A percentile compares a stretch with the other conserved stretches of the same genome.
Evolutionary conservation across 2,797 vertebrate genomes (phyloP).

Genomic region (Hippocampus kuda): DNA sequence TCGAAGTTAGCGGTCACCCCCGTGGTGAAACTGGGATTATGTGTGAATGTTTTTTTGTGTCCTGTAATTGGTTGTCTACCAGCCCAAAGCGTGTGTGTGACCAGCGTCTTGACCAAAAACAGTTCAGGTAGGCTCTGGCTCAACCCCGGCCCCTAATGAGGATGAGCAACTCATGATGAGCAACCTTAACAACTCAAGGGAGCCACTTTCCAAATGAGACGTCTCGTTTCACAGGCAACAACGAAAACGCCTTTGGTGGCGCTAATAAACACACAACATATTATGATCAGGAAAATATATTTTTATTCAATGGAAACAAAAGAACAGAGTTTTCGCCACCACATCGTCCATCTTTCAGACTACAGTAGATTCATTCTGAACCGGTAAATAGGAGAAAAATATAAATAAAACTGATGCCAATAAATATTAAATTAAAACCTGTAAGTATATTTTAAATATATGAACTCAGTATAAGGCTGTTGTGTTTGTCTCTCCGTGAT

Average conservation of each 20-base stretch:
- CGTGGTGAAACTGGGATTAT: too few species aligned
- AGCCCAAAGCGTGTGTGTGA: too few species aligned
- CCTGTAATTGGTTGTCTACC: too few species aligned
- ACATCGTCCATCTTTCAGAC: background rate
- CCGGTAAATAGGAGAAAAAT: background rate
- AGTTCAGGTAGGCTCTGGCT: too few species aligned
- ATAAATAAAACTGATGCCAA: background rate
- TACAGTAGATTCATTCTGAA: background rate
- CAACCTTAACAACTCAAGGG: too few species aligned
- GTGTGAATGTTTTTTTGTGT: too few species aligned
- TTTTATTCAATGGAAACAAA: background rate
- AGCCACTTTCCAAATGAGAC: too few species aligned
- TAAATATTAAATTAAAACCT: constrained; percentile 6
- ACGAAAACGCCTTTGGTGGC: background rate
- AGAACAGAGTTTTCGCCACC: background rate
- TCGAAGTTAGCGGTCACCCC: too few species aligned
- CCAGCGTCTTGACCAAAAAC: too few species aligned
- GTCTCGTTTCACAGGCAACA: background rate
- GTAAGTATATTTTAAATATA: background rate
- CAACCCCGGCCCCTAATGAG: too few species aligned
- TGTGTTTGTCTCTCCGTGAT: background rate
- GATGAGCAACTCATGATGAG: too few species aligned
- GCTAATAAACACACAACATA: background rate
- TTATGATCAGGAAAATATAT: background rate
- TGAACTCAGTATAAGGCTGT: background rate